phyloP scores from a whole-genome alignment of 2,113 vertebrate genomes.

The Willisornis vidua region DNA sequence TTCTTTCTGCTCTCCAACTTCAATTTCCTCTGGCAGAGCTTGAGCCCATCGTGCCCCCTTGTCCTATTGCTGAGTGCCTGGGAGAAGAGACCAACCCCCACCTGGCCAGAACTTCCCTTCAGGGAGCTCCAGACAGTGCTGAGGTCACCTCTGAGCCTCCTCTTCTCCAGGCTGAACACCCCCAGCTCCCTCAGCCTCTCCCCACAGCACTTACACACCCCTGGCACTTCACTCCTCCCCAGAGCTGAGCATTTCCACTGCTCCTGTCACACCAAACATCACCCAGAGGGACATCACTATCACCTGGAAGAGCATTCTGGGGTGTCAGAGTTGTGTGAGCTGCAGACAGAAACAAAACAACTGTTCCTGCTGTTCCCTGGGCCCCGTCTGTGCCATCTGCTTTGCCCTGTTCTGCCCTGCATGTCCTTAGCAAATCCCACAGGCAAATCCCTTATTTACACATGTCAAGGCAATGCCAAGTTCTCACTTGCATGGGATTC shows the following conservation, averaged over 20 bases:
- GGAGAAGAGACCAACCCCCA: no score
- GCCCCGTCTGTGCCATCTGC: not conserved
- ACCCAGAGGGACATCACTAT: not conserved
- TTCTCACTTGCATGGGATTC: not conserved
- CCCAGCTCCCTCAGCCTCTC: no score
- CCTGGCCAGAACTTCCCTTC: no score
- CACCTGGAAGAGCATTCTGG: not conserved
- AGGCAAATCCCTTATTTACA: not conserved
- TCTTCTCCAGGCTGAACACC: no score
- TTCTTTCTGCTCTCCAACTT: no score
- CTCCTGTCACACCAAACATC: rapidly evolving
- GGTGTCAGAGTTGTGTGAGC: rapidly evolving
- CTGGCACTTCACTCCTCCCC: not conserved
- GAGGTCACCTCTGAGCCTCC: no score
- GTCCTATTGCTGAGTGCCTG: no score
- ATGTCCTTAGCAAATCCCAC: not conserved
- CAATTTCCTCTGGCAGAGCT: no score
- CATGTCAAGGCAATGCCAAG: rapidly evolving
- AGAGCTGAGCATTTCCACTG: rapidly evolving
- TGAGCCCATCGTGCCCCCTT: no score
- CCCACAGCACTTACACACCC: no score
- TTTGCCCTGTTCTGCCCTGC: not conserved
- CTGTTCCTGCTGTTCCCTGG: not conserved
- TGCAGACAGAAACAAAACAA: not conserved
- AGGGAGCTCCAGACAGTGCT: no score